Conservation (phyloP, 2,797 vertebrate genomes). For the Emydoidea blandingii region DNA sequence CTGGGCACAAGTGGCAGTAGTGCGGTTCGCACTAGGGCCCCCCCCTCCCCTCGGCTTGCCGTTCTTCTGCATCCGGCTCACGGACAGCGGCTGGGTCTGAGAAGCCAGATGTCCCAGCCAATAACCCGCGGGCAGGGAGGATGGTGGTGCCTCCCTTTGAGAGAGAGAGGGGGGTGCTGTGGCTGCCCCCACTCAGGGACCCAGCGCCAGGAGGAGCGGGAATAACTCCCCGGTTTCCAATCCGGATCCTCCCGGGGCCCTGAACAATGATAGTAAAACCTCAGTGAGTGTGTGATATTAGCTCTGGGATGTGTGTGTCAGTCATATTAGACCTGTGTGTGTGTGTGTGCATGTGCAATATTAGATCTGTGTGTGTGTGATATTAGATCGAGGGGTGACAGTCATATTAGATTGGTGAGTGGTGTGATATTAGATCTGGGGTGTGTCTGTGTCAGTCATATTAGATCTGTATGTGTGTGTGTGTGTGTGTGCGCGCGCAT, state of each 20-base stretch:
- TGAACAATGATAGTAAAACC: background rate
- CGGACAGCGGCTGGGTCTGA: background rate
- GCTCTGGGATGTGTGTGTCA: no score
- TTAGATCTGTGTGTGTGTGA: background rate
- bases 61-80: background rate
- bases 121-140: background rate
- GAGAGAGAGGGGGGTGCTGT: no score
- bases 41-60: no score
- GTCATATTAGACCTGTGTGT: background rate
- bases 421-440: background rate
- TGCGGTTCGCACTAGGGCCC: accelerated
- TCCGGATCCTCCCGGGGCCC: background rate
- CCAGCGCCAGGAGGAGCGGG: background rate
- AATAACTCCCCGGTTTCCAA: background rate
- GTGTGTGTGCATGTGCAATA: background rate
- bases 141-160: background rate
- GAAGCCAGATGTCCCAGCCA: background rate
- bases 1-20: background rate
- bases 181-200: background rate
- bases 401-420: background rate
- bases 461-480: background rate
- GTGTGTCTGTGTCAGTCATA: background rate
- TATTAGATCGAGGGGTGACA: background rate
- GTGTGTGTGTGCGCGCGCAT: no score
- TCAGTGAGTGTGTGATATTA: background rate